Evolutionary conservation across 92 coral and sea anemone genomes (phyloP).

Genomic region (Bergia sp.): DNA sequence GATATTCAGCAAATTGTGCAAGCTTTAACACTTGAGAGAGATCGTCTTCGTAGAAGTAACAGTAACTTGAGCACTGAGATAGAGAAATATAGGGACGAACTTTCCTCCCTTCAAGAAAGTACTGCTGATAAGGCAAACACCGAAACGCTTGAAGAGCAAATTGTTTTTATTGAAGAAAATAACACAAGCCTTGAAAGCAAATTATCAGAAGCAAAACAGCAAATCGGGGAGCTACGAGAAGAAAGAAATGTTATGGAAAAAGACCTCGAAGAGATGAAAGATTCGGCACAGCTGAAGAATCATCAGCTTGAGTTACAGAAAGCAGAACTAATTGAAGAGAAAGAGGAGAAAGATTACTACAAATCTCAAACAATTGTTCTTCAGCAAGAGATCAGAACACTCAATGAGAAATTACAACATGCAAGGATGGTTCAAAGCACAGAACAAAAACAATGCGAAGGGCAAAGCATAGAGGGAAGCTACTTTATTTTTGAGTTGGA

Average conservation of each 20-base stretch:
- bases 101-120: conserved; percentile 41
- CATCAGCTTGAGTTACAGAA: conserved; percentile 52
- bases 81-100: conserved; percentile 22
- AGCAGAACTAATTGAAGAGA: conserved; percentile 23
- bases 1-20: conserved; percentile 29
- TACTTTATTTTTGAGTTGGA: conserved; percentile 42
- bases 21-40: background rate
- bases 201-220: conserved; percentile 11
- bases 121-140: conserved; percentile 16
- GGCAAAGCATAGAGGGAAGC: conserved; percentile 51
- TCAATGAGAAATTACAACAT: conserved; percentile 34
- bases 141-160: background rate
- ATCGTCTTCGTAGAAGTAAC: background rate
- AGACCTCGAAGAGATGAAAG: conserved; percentile 6
- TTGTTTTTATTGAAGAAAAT: background rate
- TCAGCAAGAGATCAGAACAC: background rate
- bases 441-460: conserved; percentile 34
- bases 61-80: conserved; percentile 39
- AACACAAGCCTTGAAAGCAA: background rate
- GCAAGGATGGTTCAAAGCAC: background rate
- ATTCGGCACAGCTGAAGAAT: conserved; percentile 25
- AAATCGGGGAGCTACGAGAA: background rate
- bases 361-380: background rate
- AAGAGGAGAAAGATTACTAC: background rate
- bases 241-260: conserved; percentile 23